A percentile compares a stretch with the other conserved stretches of the same genome.
Evolutionary conservation across 2,797 vertebrate species (phyloP).

Genomic region (Neosilurus mollespiculum): DNA sequence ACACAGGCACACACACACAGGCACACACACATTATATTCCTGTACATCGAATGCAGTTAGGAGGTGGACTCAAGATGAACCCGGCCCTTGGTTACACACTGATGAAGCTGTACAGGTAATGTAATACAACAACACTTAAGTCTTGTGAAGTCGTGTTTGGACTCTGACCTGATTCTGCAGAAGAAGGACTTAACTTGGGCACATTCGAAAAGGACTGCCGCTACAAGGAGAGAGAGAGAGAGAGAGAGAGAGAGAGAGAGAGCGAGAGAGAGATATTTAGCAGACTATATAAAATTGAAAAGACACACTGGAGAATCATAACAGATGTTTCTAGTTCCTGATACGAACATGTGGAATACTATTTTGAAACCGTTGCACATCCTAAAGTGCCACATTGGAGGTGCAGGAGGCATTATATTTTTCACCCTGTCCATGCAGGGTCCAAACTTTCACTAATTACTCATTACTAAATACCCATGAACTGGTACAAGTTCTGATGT

Average conservation of each 20-base stretch:
- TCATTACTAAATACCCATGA: too few relatives aligned
- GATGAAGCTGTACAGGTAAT: neutral
- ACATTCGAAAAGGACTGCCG: conserved; percentile 73
- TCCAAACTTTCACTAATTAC: too few relatives aligned
- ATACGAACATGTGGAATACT: neutral
- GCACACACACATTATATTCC: neutral
- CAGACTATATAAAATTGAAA: too few relatives aligned
- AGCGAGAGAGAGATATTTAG: neutral
- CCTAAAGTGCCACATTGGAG: neutral
- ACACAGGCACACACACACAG: too few relatives aligned
- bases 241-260: conserved; percentile 7
- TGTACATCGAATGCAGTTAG: neutral
- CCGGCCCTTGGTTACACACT: neutral
- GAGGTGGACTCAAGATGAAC: neutral
- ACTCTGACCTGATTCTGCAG: conserved; percentile 86
- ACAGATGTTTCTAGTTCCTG: neutral
- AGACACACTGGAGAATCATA: too few relatives aligned
- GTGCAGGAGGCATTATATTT: too few relatives aligned
- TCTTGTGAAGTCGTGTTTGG: neutral
- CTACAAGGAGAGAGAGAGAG: conserved; percentile 60
- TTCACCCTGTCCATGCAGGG: too few relatives aligned
- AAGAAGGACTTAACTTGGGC: conserved; percentile 89
- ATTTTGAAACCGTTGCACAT: neutral
- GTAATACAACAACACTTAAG: neutral
- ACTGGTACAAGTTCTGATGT: too few relatives aligned